Percentiles rank a stretch among this genome's conserved stretches.
Evolutionary conservation across 2,113 vertebrate genomes (phyloP).

Genomic region (Forbesichthys agassizii): DNA sequence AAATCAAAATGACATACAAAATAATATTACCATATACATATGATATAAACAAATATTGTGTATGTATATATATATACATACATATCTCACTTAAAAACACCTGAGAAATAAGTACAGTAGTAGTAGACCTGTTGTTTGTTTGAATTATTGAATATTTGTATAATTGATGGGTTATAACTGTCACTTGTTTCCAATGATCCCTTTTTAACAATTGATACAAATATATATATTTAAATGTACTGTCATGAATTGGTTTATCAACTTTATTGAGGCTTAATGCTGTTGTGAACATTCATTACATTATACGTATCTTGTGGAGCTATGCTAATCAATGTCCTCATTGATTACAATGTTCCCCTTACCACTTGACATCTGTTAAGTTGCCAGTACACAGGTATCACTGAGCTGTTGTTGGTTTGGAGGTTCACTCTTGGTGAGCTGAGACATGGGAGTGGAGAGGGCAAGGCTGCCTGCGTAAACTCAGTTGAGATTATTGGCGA

Average conservation of each 20-base stretch:
- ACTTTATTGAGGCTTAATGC: background rate
- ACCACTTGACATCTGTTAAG: background rate
- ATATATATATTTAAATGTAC: too few relatives aligned
- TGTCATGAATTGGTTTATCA: background rate
- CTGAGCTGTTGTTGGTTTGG: background rate
- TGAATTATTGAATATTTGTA: too few relatives aligned
- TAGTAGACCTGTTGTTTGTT: too few relatives aligned
- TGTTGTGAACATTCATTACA: background rate
- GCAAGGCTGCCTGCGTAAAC: background rate
- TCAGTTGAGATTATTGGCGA: constrained; percentile 24
- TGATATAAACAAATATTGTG: background rate
- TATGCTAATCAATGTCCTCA: too few relatives aligned
- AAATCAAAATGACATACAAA: background rate
- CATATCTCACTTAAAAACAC: background rate
- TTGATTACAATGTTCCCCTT: too few relatives aligned
- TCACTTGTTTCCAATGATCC: too few relatives aligned
- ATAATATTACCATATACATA: background rate
- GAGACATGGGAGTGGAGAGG: background rate
- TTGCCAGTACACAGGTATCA: background rate
- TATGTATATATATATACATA: too few relatives aligned
- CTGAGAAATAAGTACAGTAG: too few relatives aligned
- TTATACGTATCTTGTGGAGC: too few relatives aligned
- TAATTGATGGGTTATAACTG: too few relatives aligned
- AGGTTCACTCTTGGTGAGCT: background rate
- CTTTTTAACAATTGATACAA: too few relatives aligned